These are phyloP conservation scores for Psittacula derbiana DNA, from an alignment of 2,797 vertebrate genomes.

Conservation along the genomic window DNA sequence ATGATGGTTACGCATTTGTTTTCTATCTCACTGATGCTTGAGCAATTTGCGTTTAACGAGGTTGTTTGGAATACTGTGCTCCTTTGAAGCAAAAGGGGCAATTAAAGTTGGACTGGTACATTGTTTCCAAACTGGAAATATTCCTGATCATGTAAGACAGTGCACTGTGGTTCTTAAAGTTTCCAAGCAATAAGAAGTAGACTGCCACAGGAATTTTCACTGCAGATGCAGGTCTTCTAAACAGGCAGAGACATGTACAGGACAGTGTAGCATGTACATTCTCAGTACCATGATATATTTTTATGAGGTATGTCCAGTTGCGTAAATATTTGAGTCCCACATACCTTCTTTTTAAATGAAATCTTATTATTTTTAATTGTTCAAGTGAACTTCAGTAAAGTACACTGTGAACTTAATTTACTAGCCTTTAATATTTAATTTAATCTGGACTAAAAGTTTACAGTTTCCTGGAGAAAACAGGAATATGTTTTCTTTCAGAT, in stretches of 20 bases:
- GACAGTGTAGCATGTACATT: not conserved
- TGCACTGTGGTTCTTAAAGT: not conserved
- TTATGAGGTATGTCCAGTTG: not conserved
- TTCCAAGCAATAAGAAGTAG: not conserved
- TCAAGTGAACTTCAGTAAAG: not conserved
- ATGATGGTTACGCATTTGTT: not conserved
- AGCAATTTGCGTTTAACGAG: not conserved
- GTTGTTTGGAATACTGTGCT: not conserved
- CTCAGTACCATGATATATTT: not conserved
- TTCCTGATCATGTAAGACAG: not conserved
- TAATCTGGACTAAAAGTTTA: not conserved
- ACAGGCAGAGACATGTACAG: not conserved
- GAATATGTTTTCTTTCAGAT: slow-evolving; percentile 8
- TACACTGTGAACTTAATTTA: not conserved
- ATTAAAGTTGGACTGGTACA: not conserved
- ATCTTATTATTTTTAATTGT: not conserved
- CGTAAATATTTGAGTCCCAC: not conserved
- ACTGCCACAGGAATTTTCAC: not conserved
- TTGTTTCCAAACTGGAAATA: not conserved
- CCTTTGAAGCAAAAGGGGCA: not conserved
- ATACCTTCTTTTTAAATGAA: not conserved
- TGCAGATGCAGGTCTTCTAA: not conserved
- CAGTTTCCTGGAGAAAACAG: not conserved
- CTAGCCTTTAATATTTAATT: not conserved
- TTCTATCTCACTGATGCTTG: not conserved